A percentile compares a stretch with the other conserved stretches of the same genome.
Conservation (phyloP, 2,797 vertebrate species). For the Alectoris magna region DNA sequence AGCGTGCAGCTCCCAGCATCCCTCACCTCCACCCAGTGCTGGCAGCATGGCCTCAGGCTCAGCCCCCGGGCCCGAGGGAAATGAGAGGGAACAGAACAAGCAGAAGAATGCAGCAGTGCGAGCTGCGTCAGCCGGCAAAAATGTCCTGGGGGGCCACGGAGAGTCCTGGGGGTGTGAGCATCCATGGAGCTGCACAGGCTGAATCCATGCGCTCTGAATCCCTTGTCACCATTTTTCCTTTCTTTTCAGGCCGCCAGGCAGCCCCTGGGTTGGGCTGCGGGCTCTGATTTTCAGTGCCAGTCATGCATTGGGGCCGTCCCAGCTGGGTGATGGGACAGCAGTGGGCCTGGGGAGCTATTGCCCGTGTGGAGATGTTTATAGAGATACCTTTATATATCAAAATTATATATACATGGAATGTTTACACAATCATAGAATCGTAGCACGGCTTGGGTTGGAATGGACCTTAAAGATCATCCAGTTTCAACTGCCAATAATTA, state of each 20-base stretch:
- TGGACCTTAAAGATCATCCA: not conserved
- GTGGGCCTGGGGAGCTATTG: fast-evolving
- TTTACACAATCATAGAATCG: too few relatives aligned
- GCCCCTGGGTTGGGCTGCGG: too few relatives aligned
- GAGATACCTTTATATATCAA: not conserved
- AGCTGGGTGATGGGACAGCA: not conserved
- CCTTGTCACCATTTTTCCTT: too few relatives aligned
- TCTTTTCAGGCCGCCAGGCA: too few relatives aligned
- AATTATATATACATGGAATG: too few relatives aligned
- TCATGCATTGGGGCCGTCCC: not conserved
- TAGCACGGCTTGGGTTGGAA: not conserved
- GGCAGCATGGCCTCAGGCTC: too few relatives aligned
- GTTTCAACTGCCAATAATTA: not conserved
- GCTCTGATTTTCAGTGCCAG: not conserved
- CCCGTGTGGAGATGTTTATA: too few relatives aligned
- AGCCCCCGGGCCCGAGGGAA: not conserved
- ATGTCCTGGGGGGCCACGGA: not conserved
- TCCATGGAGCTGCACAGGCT: too few relatives aligned
- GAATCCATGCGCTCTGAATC: not conserved
- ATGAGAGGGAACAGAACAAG: not conserved
- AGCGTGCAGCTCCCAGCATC: too few relatives aligned
- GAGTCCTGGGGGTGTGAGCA: not conserved
- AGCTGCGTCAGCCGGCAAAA: not conserved
- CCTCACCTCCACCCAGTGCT: too few relatives aligned
- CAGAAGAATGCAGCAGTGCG: not conserved